Evolutionary conservation across 2,888 invertebrate species (phyloP), one percentile per base, ranked within the genome.

Genomic region (Beris chalybata): DNA sequence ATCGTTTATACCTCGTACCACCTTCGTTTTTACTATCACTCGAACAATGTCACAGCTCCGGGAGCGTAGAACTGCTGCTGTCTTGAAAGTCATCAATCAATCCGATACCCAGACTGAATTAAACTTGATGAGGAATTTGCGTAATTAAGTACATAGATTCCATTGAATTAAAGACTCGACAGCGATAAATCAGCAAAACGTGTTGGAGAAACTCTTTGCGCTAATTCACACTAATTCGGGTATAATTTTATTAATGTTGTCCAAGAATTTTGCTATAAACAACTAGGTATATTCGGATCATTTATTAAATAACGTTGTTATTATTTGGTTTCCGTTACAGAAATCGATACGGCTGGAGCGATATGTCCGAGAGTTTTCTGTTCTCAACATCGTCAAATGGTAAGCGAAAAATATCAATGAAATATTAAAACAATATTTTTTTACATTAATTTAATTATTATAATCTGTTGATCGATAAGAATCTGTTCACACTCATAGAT

Each of bases 301-400:
- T 30, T 32, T 15, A 38, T 32, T 13, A 38, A 13, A 43, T 31
- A 38, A 50, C 38, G 31, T 29, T 54, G 54, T 38, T 5, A 38
- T 38, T 5, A 38, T 38, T 38, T 38, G 12, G 32, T 38, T 57
- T 47, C 47, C 29, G 61, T 75, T 74, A 1, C 74, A 81, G 81
- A 75, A 89, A 88, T 78, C 85, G 86, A 71, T 88, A 85, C 76
- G 88, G 88, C 68, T 87, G 87, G 87, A 86, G 86, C 77, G 85
- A 85, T 64, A 80, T 84, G 73, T 86, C 87, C 30, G 85, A 85
- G 64, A 83, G 85, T 63, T 87, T 87, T 76, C 82, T 83, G 68
- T 88, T 87, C 77, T 84, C 85, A 72, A 87, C 87, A 70, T 85
- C 86, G 72, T 85, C 85, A 71, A 83, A 84, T 80, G 86, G 87